Evolutionary conservation across 2,113 vertebrate species (phyloP), one percentile per base, ranked within the genome.

Genomic region (Elgaria multicarinata): DNA sequence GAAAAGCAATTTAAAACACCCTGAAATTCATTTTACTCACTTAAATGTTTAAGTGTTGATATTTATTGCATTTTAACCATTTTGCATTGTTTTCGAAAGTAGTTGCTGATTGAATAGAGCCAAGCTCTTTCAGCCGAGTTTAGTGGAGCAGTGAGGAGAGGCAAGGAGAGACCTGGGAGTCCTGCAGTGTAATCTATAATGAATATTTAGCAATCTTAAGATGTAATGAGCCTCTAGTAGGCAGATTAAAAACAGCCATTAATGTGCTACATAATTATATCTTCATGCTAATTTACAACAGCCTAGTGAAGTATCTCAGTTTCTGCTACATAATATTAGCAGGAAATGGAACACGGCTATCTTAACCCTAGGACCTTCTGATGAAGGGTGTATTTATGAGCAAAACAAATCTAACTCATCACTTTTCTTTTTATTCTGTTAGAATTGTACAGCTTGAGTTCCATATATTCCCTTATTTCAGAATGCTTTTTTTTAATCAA

Each of bases 41-140:
- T 94, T 96, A 85, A 93, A 94, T 95, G 96, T 93, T 94, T 83
- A 87, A 91, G 75, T 94, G 94, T 92, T 87, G 93, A 72, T 96
- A 94, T 94, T 95, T 95, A 94, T 94, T 92, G 89, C n/a, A 81
- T 94, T 95, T 93, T 76, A 94, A 85, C 69, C 87, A n/a, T 71
- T 53, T 83, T 91, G 79, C 83, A 71, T 44, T 80, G 53, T 90
- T 95, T 95, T 93, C 76, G 69, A 46, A 92, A 92, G 85, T 87
- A 86, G 88, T 90, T 93, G 72, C 79, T 91, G 89, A 85, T 93
- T 92, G 91, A 90, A 86, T 90, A 90, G 85, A 22, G 69, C 77
- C 87, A 66, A 90, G 62, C 67, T 91, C 69, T 92, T 92, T 90
- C 83, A 92, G 83, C 83, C 90, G 87, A 50, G 84, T 91, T 91